Evolutionary conservation across 1,140 invertebrate genomes (phyloP), one percentile per base, ranked within the genome.

Genomic region (Papilio polyxenes): DNA sequence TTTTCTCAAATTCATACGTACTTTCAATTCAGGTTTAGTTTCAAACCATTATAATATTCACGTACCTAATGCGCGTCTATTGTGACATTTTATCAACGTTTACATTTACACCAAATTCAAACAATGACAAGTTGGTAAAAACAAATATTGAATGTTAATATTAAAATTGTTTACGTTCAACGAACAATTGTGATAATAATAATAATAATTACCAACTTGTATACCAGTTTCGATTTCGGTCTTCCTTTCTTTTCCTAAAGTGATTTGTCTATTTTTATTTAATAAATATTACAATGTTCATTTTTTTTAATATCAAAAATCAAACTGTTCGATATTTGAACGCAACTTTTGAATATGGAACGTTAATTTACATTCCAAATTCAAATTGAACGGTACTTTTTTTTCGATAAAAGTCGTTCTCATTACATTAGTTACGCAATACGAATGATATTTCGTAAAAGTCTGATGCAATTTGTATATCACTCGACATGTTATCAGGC

Each of bases 111-210:
- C 40, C 13, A 40, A 37, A 72, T 10, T 37, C 31, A 72, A 72
- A 72, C 65, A 72, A 37, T 40, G 15, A 72, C 65, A 72, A 72
- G 23, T 72, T 72, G 13, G 31, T 72, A 15, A 37, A 23, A 31
- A 9, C 23, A 65, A 72, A 37, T 72, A 72, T 72, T 13, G 9
- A 31, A 31, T 11, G 62, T 65, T 10, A 62, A 65, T 23, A 13
- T 69, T 69, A 4, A 59, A 23, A 69, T 69, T 72, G 65, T 72
- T 69, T 69, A 72, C 65, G 65, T 72, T 40, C 31, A 72, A 40
- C 11, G 31, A 40, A 15, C 20, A 37, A 3, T 62, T 62, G 56
- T 23, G 59, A 62, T 62, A 20, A 62, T 6, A 62, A 8, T 62
- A 62, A 23, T 51, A 59, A n/a, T 15, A 1, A 3, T 59, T 59